These are phyloP conservation scores for Misgurnus anguillicaudatus DNA, from an alignment of 2,113 vertebrate genomes.

Conservation along the genomic window DNA sequence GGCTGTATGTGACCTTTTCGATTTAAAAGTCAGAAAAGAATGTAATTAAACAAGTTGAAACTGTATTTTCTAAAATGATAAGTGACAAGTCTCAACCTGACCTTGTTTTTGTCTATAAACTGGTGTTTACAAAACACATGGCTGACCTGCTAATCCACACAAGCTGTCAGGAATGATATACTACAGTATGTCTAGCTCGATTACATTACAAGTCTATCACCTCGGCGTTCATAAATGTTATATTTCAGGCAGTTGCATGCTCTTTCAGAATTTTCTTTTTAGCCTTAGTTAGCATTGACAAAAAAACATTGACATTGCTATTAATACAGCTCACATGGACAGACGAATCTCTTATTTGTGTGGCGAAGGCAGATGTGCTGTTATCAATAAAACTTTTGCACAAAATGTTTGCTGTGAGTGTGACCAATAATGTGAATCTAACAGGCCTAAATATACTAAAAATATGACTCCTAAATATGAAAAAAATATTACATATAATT, in stretches of 20 bases:
- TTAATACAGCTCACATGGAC: not conserved
- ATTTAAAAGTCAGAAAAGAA: not conserved
- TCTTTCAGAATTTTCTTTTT: not conserved
- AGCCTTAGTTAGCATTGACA: not conserved
- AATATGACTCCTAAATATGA: no score
- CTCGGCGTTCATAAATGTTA: not conserved
- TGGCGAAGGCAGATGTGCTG: not conserved
- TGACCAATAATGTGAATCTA: no score
- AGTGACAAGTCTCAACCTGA: not conserved
- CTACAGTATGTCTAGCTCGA: not conserved
- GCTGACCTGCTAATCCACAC: constrained; percentile 13
- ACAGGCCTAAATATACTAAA: no score
- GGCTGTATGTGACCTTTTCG: not conserved
- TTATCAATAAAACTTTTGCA: no score
- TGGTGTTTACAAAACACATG: constrained; percentile 22
- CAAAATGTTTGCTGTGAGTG: no score
- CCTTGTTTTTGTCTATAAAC: not conserved
- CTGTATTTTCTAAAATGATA: not conserved
- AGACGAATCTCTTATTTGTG: not conserved
- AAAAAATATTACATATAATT: no score
- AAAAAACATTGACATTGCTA: not conserved
- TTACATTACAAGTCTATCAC: not conserved
- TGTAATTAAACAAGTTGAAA: constrained; percentile 12
- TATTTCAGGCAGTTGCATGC: not conserved
- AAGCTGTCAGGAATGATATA: constrained; percentile 13